phyloP scores from a whole-genome alignment of 2,113 vertebrate species.

The Macroglossus sobrinus region DNA sequence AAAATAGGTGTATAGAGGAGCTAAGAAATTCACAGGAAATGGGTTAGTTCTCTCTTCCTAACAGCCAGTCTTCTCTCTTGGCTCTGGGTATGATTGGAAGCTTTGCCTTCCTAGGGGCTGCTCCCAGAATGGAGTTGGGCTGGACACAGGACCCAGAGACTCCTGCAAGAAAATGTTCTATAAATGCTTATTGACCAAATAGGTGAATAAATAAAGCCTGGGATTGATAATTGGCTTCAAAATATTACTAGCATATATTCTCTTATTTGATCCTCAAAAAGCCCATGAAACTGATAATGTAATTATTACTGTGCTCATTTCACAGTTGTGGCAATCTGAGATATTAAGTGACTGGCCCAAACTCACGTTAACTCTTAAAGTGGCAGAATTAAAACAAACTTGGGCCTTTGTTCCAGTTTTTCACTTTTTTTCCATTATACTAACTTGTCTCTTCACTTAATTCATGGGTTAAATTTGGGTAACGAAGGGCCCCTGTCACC shows the following conservation, averaged over 20 bases:
- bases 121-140: neutral
- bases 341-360: neutral
- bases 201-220: neutral
- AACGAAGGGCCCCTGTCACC: neutral
- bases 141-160: neutral
- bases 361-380: neutral
- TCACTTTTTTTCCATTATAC: neutral
- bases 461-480: neutral
- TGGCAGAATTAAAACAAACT: neutral
- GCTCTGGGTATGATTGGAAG: neutral
- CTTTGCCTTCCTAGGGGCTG: neutral
- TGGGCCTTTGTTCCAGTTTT: neutral
- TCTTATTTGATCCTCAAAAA: neutral
- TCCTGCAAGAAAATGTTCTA: neutral
- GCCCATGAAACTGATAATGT: neutral
- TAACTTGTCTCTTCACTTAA: neutral
- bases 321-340: neutral
- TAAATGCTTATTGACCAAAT: neutral
- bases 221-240: neutral
- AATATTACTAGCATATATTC: neutral
- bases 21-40: neutral
- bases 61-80: neutral
- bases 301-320: neutral
- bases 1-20: neutral
- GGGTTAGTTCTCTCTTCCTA: neutral